Base-by-base conservation (phyloP, 2,888 invertebrate species). In the Acrobasis repandana region DNA sequence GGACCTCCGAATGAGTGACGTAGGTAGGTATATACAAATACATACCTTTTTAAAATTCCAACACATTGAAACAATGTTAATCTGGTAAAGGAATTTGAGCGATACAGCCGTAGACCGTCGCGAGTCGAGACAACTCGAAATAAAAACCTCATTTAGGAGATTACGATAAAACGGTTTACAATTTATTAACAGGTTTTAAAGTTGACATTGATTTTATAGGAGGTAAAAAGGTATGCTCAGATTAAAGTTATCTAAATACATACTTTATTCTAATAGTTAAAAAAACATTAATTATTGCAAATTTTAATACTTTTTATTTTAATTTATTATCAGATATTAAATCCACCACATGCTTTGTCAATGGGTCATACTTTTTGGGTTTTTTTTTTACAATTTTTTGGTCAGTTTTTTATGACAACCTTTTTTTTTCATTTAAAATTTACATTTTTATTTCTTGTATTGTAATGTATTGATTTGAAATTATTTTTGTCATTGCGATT, bases 161-260 rank as follows among this genome's bases (percentile, higher is more conserved):
- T 79, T 74, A 77, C 69, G 76, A 77, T 77, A 73, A 77, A 70
- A 61, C 63, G 6, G 65, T 63, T 62, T 63, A 70, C 68, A 73
- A 81, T 83, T 79, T 82, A 80, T 81, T 74, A 70, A 65, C 61
- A 68, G 72, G 65, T 71, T 72, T 68, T 63, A 65, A 28, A 8
- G 9, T 11, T 18, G 11, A 49, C 20, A 49, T 20, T 11, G 10
- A 18, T 49, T 49, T 49, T 43, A 43, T 14, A n/a, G 6, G 14
- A 14, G 43, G 43, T n/a, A 14, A 14, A 14, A n/a, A 43, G 14
- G 43, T 14, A 43, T 43, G 11, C 10, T 43, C n/a, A 43, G 9
- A 10, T n/a, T 11, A 1, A 11, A 3, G 4, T 11, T 38, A 14
- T 43, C n/a, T 14, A n/a, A 43, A 14, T 14, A 14, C 11, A 10